A percentile compares a stretch with the other conserved stretches of the same genome.
phyloP scores from a whole-genome alignment of 2,113 vertebrate species.

The Chrysochloris asiatica region DNA sequence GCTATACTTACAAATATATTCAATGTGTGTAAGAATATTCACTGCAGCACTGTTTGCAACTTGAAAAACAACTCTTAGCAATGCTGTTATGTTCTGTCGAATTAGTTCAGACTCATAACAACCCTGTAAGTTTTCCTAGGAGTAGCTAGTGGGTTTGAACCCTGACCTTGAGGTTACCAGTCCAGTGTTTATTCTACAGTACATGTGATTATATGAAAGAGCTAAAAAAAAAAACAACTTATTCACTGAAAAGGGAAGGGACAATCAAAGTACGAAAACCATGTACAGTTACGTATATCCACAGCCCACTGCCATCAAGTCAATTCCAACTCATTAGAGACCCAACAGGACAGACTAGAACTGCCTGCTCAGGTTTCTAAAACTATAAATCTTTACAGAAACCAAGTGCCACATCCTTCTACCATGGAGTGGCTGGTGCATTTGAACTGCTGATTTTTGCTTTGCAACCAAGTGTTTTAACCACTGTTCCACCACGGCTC shows the following conservation, averaged over 20 bases:
- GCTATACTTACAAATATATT: neutral
- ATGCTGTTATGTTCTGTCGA: no score
- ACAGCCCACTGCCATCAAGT: neutral
- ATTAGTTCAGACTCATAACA: no score
- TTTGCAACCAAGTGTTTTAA: neutral
- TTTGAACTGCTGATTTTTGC: no score
- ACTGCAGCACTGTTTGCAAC: neutral
- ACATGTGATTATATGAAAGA: neutral
- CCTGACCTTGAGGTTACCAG: no score
- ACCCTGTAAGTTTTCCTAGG: no score
- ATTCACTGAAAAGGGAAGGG: neutral
- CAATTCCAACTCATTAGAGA: neutral
- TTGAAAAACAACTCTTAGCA: slow-evolving; percentile 36
- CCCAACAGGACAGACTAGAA: neutral
- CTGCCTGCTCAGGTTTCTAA: neutral
- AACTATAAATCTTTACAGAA: neutral
- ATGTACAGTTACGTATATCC: neutral
- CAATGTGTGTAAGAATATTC: neutral
- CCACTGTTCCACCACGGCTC: no score
- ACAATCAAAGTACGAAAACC: neutral
- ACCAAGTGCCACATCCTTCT: neutral
- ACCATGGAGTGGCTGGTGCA: neutral
- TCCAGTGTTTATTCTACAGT: no score
- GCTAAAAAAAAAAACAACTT: slow-evolving; percentile 38
- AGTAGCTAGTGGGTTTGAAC: no score